Conservation (phyloP, 2,888 invertebrate species). For the Plebejus argus region DNA sequence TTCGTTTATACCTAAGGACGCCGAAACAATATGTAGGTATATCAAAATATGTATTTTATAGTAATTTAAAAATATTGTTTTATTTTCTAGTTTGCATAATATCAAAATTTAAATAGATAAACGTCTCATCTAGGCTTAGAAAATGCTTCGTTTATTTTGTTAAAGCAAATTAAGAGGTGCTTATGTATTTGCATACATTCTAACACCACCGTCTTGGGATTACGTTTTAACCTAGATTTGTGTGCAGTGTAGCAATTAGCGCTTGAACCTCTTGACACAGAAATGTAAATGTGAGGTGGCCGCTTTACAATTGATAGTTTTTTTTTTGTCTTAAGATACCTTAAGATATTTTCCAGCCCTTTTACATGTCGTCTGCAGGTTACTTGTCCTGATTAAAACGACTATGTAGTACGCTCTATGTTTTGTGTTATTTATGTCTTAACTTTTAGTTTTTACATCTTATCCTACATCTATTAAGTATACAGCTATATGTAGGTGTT, state of each 20-base stretch:
- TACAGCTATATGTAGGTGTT: too few species aligned
- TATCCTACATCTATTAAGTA: too few species aligned
- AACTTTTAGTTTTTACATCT: neutral
- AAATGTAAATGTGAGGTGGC: constrained; percentile 3
- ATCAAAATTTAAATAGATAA: neutral
- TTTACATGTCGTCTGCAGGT: neutral
- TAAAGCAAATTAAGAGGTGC: neutral
- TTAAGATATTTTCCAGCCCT: neutral
- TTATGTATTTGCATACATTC: constrained; percentile 40
- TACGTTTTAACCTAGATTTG: constrained; percentile 50
- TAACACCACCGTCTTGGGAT: constrained; percentile 48
- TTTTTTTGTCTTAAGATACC: neutral
- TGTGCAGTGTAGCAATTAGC: neutral
- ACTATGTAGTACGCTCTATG: neutral
- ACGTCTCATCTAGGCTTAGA: neutral
- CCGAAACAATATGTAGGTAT: neutral
- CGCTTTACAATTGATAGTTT: constrained; percentile 17
- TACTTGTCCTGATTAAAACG: neutral
- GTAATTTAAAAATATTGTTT: neutral
- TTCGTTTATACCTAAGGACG: neutral
- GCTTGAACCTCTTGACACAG: constrained; percentile 18
- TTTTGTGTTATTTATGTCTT: neutral
- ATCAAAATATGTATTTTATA: neutral
- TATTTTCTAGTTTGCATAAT: neutral
- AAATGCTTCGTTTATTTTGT: neutral